Base-by-base conservation (phyloP, 2,888 invertebrate genomes). In the Chloroclystis v-ata region DNA sequence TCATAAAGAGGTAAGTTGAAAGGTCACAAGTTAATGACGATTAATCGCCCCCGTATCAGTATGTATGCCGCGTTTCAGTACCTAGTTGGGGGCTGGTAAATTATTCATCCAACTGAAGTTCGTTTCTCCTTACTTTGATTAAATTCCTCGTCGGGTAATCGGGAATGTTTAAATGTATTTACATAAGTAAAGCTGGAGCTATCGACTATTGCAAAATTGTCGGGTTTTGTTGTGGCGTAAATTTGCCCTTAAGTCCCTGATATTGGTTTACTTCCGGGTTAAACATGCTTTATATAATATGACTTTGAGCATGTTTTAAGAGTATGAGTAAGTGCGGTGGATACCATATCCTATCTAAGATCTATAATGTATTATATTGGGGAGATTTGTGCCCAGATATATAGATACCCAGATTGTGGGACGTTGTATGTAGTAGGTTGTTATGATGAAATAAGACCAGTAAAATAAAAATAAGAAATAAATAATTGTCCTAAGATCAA, bases 61-160 rank as follows among this genome's bases (percentile, higher is more conserved):
- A 60, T 65, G 42, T 56, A 57, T 60, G 59, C 49, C 56, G 59
- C 53, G 54, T 57, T 44, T 51, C 55, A 59, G 57, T 2, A 63
- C 59, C 63, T 63, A 67, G 63, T 65, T 64, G 60, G 61, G n/a
- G 57, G 54, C 63, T 56, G 55, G 52, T 52, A 61, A 65, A 69
- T 67, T 65, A 67, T 69, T 69, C 65, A 69, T 60, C 54, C 48
- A 37, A 54, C 37, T 51, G 47, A 50, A 54, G 40, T 50, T 56
- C 43, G 43, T 47, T 47, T 49, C 47, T 54, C 47, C 45, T 37
- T 56, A 49, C 52, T 58, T 47, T 52, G 54, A 56, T 58, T 56
- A 54, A 49, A 54, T 50, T 49, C 44, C 44, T 48, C 33, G 49
- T 28, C 53, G 38, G 37, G 40, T 43, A 43, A 47, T 49, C 37